Base-by-base conservation (phyloP, 2,113 vertebrate species). In the Oncorhynchus gorbuscha region DNA sequence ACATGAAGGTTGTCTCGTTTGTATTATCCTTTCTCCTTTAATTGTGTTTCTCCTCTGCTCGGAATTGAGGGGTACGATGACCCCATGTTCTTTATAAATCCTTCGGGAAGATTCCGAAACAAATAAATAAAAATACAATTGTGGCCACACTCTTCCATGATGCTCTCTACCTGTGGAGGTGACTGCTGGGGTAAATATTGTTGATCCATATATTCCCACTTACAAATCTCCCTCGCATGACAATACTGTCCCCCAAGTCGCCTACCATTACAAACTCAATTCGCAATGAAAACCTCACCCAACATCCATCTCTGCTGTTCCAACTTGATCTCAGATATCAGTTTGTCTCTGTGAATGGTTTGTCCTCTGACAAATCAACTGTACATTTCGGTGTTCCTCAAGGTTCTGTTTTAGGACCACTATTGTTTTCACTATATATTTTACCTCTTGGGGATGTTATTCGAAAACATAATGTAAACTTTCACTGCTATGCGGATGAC, bases 201-300 rank as follows among this genome's bases (percentile, higher is more conserved):
- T 22, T 62, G 61, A 73, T 73, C 72, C 9, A 73, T 64, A 73
- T 16, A 39, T 61, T 73, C 72, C 64, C 58, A 22, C 20, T 73
- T 73, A 62, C 72, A 73, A 73, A 73, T 61, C 72, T 14, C 22
- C 9, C 4, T 18, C 9, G 28, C 59, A 14, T 20, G 30, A 73
- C 72, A 39, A 22, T 32, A 3, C 26, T 58, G 71, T 51, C 71
- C 71, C 71, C 71, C 26, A 20, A 18, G 16, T 14, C 26, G 16
- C 55, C 71, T 28, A 58, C 59, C 55, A 72, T n/a, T 72, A 20
- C 24, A 20, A 14, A 72, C 28, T 58, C 22, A 32, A 73, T 55
- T 30, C 6, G 58, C 32, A 24, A 73, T 64, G 35, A 73, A 73
- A 73, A 45, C 39, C 9, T 45, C 39, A 45, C 3, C 39, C 39